Base-by-base conservation (phyloP, 2,888 invertebrate genomes). In the Carpatolechia fugitivella region DNA sequence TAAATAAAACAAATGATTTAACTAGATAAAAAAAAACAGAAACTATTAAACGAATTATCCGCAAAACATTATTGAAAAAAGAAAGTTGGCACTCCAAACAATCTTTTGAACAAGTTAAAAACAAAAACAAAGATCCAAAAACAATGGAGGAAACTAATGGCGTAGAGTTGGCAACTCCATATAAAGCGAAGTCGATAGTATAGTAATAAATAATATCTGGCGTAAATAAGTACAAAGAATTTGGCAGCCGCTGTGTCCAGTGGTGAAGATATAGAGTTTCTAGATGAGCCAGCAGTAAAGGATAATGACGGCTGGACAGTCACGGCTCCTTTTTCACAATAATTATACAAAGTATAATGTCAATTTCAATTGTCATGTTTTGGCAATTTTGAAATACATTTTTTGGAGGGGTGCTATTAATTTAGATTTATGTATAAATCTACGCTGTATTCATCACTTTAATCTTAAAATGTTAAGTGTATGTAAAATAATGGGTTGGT, bases 151-250 rank as follows among this genome's bases (percentile, higher is more conserved):
- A 66, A 66, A 78, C 72, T 79, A 79, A 80, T 77, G 74, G 76
- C 63, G 62, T 68, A 65, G 66, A 70, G 60, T 74, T 76, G 85
- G 83, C 85, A 80, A 77, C 69, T 62, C 66, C 57, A 61, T 62
- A 63, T 60, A 61, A 68, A 69, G 72, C 67, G 70, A 58, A 85
- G 79, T 85, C 87, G 82, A 89, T 89, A 87, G 75, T 67, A 74
- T 62, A 64, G 74, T 69, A 64, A 82, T 90, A 88, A 88, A 88
- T 89, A 80, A 89, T 78, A 71, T 60, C 59, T 64, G 68, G 76
- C 74, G 80, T 82, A 86, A 88, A 88, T 87, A 88, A 84, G 77
- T 78, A 81, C 84, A 80, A 85, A 84, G 82, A 82, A 83, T 88
- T 90, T 90, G 89, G 89, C 89, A 84, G 76, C 47, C 73, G 64